These are phyloP conservation scores for Syrista parreyssii DNA, from an alignment of 2,888 invertebrate genomes.

Conservation along the genomic window DNA sequence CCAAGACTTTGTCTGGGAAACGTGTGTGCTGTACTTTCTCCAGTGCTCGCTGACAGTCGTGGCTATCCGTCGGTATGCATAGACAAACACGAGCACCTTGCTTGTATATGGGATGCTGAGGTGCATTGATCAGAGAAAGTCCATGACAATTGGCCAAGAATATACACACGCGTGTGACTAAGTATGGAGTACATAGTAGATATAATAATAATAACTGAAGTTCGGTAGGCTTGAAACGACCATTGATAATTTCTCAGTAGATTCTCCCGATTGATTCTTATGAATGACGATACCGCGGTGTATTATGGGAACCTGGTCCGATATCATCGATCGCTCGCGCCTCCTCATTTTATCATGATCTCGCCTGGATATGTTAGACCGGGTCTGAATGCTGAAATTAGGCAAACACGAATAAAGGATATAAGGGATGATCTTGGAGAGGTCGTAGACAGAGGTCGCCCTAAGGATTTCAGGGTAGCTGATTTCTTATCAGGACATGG, in stretches of 20 bases:
- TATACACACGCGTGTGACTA: neutral
- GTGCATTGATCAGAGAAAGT: neutral
- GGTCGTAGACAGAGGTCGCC: neutral
- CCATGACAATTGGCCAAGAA: constrained; percentile 14
- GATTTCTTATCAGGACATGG: neutral
- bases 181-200: neutral
- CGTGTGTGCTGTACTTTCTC: neutral
- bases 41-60: neutral
- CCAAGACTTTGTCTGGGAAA: neutral
- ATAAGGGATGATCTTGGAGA: neutral
- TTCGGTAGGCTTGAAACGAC: neutral
- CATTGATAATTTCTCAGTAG: neutral
- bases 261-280: neutral
- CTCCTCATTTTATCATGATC: neutral
- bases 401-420: neutral
- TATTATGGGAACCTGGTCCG: no score
- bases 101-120: neutral
- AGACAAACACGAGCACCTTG: neutral
- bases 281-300: neutral
- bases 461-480: neutral
- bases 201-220: neutral
- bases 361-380: no score
- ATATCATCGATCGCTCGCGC: neutral
- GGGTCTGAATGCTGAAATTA: neutral
- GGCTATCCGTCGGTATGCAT: neutral